Evolutionary conservation across 2,797 vertebrate species (phyloP).

Genomic region (Notoglanidium macrostoma): DNA sequence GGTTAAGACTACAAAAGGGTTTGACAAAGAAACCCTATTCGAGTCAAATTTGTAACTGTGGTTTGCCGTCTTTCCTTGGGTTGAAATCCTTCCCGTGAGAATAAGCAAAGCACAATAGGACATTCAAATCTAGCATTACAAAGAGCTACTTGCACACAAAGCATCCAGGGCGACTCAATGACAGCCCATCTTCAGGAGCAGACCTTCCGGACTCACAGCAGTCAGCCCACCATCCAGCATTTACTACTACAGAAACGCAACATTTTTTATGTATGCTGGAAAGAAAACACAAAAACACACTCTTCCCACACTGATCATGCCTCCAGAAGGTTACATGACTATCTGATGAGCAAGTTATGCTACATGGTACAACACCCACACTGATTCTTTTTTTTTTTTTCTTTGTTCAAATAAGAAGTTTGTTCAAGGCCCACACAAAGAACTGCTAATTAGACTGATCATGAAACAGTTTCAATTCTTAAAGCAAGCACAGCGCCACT

Average conservation of each 20-base stretch:
- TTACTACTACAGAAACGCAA: conserved; percentile 3
- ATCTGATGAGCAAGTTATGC: conserved; percentile 13
- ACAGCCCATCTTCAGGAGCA: conserved; percentile 23
- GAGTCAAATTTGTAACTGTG: conserved; percentile 61
- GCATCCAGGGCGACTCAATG: conserved; percentile 25
- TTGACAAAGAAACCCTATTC: conserved; percentile 56
- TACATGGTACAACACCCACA: conserved; percentile 19
- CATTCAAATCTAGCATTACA: conserved; percentile 66
- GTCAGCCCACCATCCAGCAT: not conserved
- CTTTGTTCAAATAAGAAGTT: not conserved
- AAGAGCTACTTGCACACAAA: conserved; percentile 56
- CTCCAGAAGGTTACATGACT: conserved; percentile 32
- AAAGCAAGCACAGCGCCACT: not conserved
- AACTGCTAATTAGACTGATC: not conserved
- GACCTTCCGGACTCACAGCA: conserved; percentile 16
- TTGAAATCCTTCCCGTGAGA: conserved; percentile 69
- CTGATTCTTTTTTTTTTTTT: not conserved
- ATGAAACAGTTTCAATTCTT: not conserved
- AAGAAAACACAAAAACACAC: conserved; percentile 11
- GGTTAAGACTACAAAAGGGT: conserved; percentile 49
- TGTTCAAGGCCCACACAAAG: conserved; percentile 9
- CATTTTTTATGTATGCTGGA: not conserved
- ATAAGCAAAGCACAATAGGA: conserved; percentile 64
- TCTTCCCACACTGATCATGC: conserved; percentile 1
- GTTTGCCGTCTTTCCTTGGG: conserved; percentile 68